Conservation (phyloP, 2,113 vertebrate genomes). For the Malurus cyaneus region DNA sequence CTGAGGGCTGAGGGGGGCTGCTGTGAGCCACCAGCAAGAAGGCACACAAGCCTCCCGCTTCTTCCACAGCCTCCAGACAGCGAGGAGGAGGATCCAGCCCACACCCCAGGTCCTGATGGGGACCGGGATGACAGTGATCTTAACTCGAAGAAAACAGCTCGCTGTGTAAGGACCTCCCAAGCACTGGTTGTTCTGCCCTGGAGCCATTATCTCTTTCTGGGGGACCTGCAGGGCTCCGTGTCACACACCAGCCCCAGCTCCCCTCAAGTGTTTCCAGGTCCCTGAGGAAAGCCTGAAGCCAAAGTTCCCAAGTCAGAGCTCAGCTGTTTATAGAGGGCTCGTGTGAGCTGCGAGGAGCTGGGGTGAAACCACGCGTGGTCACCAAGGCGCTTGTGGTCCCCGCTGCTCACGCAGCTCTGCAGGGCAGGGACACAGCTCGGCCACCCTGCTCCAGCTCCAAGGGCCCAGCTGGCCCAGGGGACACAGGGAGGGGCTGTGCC, state of each 20-base stretch:
- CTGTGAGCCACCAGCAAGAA: background rate
- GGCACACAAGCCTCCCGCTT: background rate
- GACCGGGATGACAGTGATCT: background rate
- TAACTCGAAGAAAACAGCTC: background rate
- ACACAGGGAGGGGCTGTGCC: background rate
- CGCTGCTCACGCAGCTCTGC: background rate
- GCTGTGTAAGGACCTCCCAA: background rate
- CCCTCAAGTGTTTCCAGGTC: background rate
- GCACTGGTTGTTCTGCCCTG: background rate
- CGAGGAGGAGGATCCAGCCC: no score
- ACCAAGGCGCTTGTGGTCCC: fast-evolving
- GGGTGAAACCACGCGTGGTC: background rate
- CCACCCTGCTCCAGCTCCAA: background rate
- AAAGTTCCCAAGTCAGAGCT: background rate
- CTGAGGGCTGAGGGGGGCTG: background rate
- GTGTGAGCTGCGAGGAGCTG: background rate
- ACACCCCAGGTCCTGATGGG: background rate
- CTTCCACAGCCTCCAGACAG: background rate
- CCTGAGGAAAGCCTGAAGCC: background rate
- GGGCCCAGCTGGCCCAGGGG: background rate
- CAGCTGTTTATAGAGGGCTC: background rate
- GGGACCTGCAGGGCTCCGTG: background rate
- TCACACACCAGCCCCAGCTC: background rate
- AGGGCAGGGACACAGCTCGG: background rate
- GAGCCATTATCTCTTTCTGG: background rate